Evolutionary conservation across 2,888 invertebrate species (phyloP), one percentile per base, ranked within the genome.

Genomic region (Myathropa florea): DNA sequence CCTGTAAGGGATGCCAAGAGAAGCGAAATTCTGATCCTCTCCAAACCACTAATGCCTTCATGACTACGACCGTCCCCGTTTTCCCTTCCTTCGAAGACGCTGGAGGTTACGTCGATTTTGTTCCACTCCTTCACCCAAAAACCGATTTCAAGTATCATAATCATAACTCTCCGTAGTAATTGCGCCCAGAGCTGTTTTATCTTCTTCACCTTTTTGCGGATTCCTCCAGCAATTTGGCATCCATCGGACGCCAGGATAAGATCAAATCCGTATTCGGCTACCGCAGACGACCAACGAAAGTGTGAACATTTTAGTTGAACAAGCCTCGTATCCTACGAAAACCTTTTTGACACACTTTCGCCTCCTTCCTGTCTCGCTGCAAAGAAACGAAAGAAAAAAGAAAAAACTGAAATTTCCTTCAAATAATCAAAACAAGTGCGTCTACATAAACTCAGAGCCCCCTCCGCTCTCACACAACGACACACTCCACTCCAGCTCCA

Each of bases 121-220:
- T 46, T 18, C n/a, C 28, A 24, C 26, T 53, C 63, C 68, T 73
- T 63, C 68, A 30, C 59, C 64, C 21, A 53, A 24, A 12, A 46
- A 33, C 12, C 7, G 30, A 30, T 0, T 30, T 9, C n/a, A 46
- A 63, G 67, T 2, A 10, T 36, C 36, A 59, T 39, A 18, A 61
- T 39, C 71, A 72, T 72, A 72, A 61, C 14, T 78, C 71, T 71
- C 59, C 59, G 10, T 23, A 65, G 63, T 71, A 39, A 59, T 46
- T 71, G n/a, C 23, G 4, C 21, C 39, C 26, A 26, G 33, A 57
- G 24, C 55, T 46, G 30, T 63, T 36, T 26, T 18, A 46, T 63
- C 18, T 33, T 57, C 55, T 30, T 30, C 23, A 6, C 26, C 6
- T 30, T 30, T 53, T 1, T 18, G 12, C 18, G 46, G 18, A 39